A percentile compares a stretch with the other conserved stretches of the same genome.
Conservation (phyloP, 1,140 invertebrate genomes). For the Palaemon carinicauda region DNA sequence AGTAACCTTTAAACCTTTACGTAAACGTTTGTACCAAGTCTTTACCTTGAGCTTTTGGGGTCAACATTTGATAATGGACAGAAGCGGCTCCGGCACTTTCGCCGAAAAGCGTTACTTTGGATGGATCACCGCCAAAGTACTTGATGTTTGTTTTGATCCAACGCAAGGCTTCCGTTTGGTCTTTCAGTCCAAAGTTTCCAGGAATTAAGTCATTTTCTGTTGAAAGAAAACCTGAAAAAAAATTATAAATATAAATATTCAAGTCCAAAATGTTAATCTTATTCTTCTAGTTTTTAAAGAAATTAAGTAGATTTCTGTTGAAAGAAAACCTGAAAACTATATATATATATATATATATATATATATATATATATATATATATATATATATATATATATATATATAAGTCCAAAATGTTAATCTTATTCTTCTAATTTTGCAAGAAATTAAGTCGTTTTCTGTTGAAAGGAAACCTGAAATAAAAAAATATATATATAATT, state of each 20-base stretch:
- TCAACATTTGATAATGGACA: constrained; percentile 73
- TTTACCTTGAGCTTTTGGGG: constrained; percentile 67
- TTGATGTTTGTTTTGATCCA: constrained; percentile 77
- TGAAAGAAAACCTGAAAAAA: constrained; percentile 74
- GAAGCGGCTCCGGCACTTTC: constrained; percentile 66
- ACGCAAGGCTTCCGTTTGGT: constrained; percentile 91
- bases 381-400: too few relatives aligned
- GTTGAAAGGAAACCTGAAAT: constrained; percentile 77
- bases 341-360: too few relatives aligned
- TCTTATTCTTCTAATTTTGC: too few relatives aligned
- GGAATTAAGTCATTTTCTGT: constrained; percentile 79
- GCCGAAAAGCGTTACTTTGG: constrained; percentile 74
- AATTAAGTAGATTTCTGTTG: too few relatives aligned
- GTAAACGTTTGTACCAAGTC: too few relatives aligned
- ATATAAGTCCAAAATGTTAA: too few relatives aligned
- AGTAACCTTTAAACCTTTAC: too few relatives aligned
- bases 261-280: too few relatives aligned
- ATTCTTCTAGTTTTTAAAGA: too few relatives aligned
- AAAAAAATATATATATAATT: background rate
- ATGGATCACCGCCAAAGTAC: constrained; percentile 70
- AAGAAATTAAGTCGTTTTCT: constrained; percentile 77
- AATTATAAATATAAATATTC: too few relatives aligned
- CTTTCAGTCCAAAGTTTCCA: constrained; percentile 93
- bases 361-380: too few relatives aligned
- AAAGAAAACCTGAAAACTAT: too few relatives aligned